Conservation (phyloP, 1,140 invertebrate genomes). For the Magallana gigas region DNA sequence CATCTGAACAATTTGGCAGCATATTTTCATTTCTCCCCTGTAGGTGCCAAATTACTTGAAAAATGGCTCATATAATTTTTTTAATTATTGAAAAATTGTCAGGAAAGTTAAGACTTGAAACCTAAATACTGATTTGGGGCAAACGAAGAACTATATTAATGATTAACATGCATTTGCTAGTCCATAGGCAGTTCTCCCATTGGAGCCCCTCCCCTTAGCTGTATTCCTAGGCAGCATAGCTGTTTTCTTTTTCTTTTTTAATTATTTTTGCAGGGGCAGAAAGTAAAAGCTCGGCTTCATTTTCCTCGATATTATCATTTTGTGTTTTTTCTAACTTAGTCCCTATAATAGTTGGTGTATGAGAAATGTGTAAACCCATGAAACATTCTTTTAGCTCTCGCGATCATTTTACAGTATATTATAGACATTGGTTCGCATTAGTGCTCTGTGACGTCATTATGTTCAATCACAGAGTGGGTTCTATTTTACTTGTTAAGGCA, state of each 20-base stretch:
- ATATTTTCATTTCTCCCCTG: neutral
- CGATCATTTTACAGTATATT: too few species aligned
- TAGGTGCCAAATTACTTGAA: slow-evolving; percentile 13
- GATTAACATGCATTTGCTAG: neutral
- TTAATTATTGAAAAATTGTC: neutral
- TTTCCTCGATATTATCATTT: neutral
- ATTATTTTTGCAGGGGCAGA: neutral
- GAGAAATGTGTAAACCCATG: too few species aligned
- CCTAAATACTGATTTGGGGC: neutral
- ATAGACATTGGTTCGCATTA: too few species aligned
- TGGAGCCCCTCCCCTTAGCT: neutral
- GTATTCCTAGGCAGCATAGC: slow-evolving; percentile 23
- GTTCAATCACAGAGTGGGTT: too few species aligned
- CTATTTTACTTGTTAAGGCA: neutral
- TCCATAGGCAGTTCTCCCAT: neutral
- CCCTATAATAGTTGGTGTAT: neutral
- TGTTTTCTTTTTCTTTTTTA: neutral
- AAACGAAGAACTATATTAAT: neutral
- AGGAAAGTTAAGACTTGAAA: neutral
- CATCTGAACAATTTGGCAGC: slow-evolving; percentile 21
- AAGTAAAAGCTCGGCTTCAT: neutral
- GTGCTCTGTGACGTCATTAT: too few species aligned
- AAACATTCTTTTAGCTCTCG: neutral
- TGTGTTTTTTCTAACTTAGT: neutral
- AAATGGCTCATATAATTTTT: neutral